Percentiles rank a stretch among this genome's conserved stretches.
Evolutionary conservation across 2,797 vertebrate genomes (phyloP).

Genomic region (Galago senegalensis): DNA sequence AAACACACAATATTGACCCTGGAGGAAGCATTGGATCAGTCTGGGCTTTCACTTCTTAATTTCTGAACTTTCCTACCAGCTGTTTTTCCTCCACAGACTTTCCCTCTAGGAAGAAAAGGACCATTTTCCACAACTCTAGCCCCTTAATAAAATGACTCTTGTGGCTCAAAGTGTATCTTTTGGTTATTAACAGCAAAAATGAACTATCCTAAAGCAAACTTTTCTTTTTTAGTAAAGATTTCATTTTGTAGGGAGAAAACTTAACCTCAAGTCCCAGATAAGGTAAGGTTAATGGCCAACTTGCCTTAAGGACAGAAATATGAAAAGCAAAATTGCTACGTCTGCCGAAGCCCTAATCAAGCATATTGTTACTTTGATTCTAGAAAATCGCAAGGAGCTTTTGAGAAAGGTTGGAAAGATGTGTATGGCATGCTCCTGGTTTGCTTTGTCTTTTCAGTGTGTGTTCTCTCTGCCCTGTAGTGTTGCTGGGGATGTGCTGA

Average conservation of each 20-base stretch:
- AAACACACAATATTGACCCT: constrained; percentile 41
- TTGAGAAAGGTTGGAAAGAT: constrained; percentile 58
- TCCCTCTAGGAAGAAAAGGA: background rate
- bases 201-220: constrained; percentile 29
- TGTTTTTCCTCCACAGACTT: background rate
- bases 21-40: background rate
- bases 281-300: constrained; percentile 66
- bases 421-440: background rate
- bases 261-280: constrained; percentile 37
- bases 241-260: background rate
- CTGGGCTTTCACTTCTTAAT: constrained; percentile 61
- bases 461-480: background rate
- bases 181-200: constrained; percentile 54
- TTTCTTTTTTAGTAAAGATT: constrained; percentile 36
- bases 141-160: constrained; percentile 39
- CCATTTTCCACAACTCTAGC: background rate
- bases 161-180: constrained; percentile 5
- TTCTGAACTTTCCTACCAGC: constrained; percentile 29
- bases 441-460: constrained; percentile 51
- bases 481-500: background rate
- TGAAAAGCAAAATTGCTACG: constrained; percentile 65
- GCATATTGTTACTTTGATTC: constrained; percentile 71
- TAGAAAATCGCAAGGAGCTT: constrained; percentile 38
- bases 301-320: constrained; percentile 60
- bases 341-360: constrained; percentile 60